These are phyloP conservation scores for Rhegmatorhina hoffmannsi DNA, from an alignment of 2,113 vertebrate species.

Conservation along the genomic window DNA sequence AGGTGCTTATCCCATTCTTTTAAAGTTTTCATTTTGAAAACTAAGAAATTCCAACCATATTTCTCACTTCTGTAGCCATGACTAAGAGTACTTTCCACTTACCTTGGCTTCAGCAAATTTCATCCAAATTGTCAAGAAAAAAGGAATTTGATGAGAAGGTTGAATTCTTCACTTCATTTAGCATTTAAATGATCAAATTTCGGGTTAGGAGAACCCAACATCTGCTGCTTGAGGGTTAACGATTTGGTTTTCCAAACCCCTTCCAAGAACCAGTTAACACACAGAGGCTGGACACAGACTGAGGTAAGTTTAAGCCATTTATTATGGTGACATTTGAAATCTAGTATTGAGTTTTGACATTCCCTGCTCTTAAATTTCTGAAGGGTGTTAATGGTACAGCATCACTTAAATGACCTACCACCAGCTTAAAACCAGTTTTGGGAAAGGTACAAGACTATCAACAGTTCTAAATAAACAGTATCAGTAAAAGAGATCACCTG, in stretches of 20 bases:
- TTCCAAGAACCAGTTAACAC: neutral
- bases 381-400: neutral
- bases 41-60: neutral
- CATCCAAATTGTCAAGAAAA: neutral
- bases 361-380: neutral
- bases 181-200: neutral
- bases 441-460: neutral
- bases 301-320: neutral
- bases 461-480: neutral
- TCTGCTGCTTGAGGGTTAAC: neutral
- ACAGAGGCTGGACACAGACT: neutral
- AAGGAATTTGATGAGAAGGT: neutral
- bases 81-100: neutral
- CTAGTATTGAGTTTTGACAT: neutral
- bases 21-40: neutral
- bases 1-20: neutral
- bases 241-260: neutral
- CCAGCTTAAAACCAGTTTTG: neutral
- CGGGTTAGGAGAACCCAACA: neutral
- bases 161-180: neutral
- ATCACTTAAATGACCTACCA: neutral
- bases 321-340: neutral
- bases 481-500: neutral
- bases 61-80: neutral
- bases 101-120: neutral